Evolutionary conservation across 2,888 invertebrate species (phyloP).

Genomic region (Macaria notata): DNA sequence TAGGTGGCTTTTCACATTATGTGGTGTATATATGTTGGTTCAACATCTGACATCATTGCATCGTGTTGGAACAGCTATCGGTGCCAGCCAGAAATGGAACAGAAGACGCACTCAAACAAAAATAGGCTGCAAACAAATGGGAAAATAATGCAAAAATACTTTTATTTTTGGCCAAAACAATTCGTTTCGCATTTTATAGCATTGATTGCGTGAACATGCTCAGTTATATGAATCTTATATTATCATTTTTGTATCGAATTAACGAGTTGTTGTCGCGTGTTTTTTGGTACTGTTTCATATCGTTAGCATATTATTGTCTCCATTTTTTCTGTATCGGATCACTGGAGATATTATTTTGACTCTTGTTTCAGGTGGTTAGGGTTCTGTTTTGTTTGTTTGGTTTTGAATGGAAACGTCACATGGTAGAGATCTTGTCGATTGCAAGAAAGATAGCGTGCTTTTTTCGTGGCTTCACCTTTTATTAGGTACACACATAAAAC

Average conservation of each 20-base stretch:
- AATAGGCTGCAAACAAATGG: slow-evolving; percentile 15
- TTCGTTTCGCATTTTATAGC: slow-evolving; percentile 37
- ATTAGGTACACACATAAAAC: slow-evolving; percentile 36
- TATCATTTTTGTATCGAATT: slow-evolving; percentile 39
- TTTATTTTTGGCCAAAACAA: slow-evolving; percentile 28
- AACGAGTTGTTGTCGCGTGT: slow-evolving; percentile 61
- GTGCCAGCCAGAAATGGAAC: slow-evolving; percentile 1
- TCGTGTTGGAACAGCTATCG: slow-evolving; percentile 7
- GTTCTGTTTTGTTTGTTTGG: slow-evolving; percentile 17
- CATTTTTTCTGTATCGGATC: slow-evolving; percentile 37
- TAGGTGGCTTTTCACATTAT: no score
- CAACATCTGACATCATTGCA: slow-evolving; percentile 1
- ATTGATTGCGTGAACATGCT: slow-evolving; percentile 60
- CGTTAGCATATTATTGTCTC: slow-evolving; percentile 56
- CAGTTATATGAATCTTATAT: slow-evolving; percentile 42
- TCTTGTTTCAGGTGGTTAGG: slow-evolving; percentile 29
- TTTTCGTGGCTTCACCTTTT: slow-evolving; percentile 39
- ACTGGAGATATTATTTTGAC: slow-evolving; percentile 15
- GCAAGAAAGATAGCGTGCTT: slow-evolving; percentile 39
- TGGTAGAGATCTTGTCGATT: slow-evolving; percentile 40
- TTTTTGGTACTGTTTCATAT: slow-evolving; percentile 40
- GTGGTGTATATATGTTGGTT: no score
- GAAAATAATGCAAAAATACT: slow-evolving; percentile 14
- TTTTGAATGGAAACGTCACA: slow-evolving; percentile 13
- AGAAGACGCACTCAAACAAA: slow-evolving; percentile 4